Evolutionary conservation across 2,113 vertebrate genomes (phyloP).

Genomic region (Apus apus): DNA sequence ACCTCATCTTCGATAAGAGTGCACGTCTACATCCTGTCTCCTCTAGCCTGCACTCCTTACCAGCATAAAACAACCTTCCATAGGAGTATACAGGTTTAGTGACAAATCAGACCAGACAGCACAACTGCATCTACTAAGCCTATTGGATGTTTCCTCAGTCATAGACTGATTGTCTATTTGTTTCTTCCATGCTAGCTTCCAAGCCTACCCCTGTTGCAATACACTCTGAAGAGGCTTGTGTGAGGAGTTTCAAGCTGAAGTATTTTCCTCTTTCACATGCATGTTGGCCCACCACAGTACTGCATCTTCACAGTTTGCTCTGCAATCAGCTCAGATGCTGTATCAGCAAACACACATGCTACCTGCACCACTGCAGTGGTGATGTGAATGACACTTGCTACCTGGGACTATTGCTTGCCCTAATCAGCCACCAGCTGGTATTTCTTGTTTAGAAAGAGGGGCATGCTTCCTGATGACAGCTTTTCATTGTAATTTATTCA

Average conservation of each 20-base stretch:
- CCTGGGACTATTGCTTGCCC: not conserved
- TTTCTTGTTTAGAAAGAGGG: not conserved
- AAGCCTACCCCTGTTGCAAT: not conserved
- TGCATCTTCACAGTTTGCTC: not conserved
- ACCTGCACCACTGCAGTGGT: fast-evolving
- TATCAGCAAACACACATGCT: fast-evolving
- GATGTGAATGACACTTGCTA: not conserved
- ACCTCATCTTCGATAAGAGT: fast-evolving
- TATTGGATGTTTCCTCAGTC: not conserved
- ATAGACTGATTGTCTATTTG: not conserved
- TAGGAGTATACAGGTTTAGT: not conserved
- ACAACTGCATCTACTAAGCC: fast-evolving
- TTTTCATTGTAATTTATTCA: not conserved
- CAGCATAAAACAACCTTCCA: not conserved
- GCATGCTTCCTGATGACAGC: not conserved
- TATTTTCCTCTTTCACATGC: not conserved
- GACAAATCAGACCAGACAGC: not conserved
- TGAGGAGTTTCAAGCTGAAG: not conserved
- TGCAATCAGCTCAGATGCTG: not conserved
- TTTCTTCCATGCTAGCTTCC: not conserved
- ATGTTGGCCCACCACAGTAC: not conserved
- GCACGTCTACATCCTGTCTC: fast-evolving
- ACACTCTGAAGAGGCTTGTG: not conserved
- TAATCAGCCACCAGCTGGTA: not conserved
- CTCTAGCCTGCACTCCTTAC: not conserved